Conservation (phyloP, 2,888 invertebrate species). For the Drosophila colorata region DNA sequence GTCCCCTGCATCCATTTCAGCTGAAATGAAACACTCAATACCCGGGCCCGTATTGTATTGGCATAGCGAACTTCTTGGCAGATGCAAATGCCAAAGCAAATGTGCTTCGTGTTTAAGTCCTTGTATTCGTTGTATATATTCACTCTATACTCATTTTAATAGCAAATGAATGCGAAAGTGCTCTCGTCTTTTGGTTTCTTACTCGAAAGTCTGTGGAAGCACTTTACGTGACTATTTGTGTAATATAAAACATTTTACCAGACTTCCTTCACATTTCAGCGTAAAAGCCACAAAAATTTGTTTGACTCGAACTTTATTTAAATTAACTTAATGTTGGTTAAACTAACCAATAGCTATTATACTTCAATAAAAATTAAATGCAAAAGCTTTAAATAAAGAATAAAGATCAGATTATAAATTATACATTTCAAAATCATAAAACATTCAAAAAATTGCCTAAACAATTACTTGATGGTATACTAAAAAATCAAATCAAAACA, state of each 20-base stretch:
- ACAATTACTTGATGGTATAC: too few species aligned
- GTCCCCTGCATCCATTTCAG: slow-evolving; percentile 15
- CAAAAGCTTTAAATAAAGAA: too few species aligned
- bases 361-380: too few species aligned
- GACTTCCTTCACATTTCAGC: not conserved
- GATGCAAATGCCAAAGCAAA: slow-evolving; percentile 48
- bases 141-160: slow-evolving; percentile 44
- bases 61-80: slow-evolving; percentile 35
- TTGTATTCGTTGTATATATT: slow-evolving; percentile 14
- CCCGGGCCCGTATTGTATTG: slow-evolving; percentile 35
- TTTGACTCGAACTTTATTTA: slow-evolving; percentile 6
- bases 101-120: slow-evolving; percentile 33
- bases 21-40: slow-evolving; percentile 53
- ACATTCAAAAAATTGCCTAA: too few species aligned
- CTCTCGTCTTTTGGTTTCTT: slow-evolving; percentile 30
- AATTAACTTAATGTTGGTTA: not conserved
- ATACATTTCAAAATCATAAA: too few species aligned
- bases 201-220: slow-evolving; percentile 18
- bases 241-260: slow-evolving; percentile 13
- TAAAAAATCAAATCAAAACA: too few species aligned
- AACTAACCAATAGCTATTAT: not conserved
- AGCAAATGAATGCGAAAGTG: slow-evolving; percentile 53
- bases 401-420: too few species aligned
- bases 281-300: slow-evolving; percentile 12
- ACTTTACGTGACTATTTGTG: slow-evolving; percentile 41